Percentiles rank a stretch among this genome's conserved stretches.
Conservation (phyloP, 2,113 vertebrate genomes). For the Bungarus multicinctus region DNA sequence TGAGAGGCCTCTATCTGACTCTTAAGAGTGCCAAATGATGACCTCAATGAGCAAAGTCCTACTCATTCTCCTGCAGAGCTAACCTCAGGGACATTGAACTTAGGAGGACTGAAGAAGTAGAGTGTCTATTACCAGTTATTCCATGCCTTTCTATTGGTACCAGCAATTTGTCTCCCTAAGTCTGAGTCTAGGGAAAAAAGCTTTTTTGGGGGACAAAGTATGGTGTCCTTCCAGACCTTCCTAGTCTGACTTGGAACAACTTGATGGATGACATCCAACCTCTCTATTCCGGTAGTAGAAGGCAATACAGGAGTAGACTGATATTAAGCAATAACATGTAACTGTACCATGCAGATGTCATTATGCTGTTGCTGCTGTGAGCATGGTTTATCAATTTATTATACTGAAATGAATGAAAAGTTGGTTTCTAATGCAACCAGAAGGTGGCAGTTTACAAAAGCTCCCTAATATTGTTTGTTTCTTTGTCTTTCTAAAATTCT, state of each 20-base stretch:
- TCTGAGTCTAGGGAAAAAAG: neutral
- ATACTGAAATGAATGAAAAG: neutral
- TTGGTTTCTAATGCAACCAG: neutral
- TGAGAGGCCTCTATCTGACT: neutral
- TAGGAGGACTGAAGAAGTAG: neutral
- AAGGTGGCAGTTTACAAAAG: neutral
- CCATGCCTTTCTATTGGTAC: neutral
- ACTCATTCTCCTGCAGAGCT: neutral
- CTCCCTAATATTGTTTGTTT: neutral
- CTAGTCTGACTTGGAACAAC: neutral
- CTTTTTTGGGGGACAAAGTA: neutral
- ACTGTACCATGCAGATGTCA: too few relatives aligned
- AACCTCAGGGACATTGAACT: neutral
- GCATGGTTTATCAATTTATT: neutral
- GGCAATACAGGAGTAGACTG: neutral
- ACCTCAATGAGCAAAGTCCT: neutral
- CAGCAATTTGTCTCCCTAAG: neutral
- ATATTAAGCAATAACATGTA: neutral
- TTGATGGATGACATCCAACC: neutral
- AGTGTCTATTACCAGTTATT: neutral
- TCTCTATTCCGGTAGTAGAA: neutral
- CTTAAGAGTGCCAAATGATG: neutral
- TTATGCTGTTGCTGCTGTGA: neutral
- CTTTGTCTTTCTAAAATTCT: neutral
- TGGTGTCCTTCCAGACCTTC: neutral